Evolutionary conservation across 2,888 invertebrate genomes (phyloP), one percentile per base, ranked within the genome.

Genomic region (Tetanocera ferruginea): DNA sequence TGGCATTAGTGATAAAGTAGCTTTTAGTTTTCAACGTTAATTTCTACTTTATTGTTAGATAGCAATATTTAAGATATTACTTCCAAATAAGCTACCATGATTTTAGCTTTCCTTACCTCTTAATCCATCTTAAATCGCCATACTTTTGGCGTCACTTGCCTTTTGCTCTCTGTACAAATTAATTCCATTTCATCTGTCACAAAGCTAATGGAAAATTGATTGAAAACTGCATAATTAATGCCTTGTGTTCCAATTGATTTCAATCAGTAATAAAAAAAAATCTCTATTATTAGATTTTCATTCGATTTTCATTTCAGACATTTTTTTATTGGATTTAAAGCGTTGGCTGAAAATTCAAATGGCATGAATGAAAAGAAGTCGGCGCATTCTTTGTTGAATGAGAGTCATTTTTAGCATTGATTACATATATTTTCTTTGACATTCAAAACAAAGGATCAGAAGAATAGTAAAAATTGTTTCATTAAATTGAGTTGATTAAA

Each of bases 191-290:
- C 75, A 64, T 52, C 34, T 34, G 66, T 52, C 51, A 34, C 69
- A 76, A 69, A 69, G 57, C 69, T 19, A 60, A 60, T 57, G n/a
- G 57, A 37, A 60, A 76, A 49, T 70, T 76, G 69, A 76, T 76
- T 76, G 76, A 62, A 70, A 57, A 25, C 28, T 76, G n/a, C 57
- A 69, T 69, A 76, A 76, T 60, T 76, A 57, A 76, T 76, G 57
- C 51, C 31, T 64, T 51, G n/a, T 60, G 19, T 43, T 76, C 23
- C 55, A 37, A 31, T 67, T 57, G 25, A 64, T 74, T 55, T 60
- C 23, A 73, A 23, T 70, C 70, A 52, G 9, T 52, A 17, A 31
- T 52, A 17, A 31, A 66, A 6, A 62, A 66, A 66, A 34, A 37
- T 66, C 66, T n/a, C 34, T 19, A 66, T 66, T 66, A 37, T 66